These are phyloP conservation scores for Dallia pectoralis DNA, from an alignment of 2,797 vertebrate species.

Conservation along the genomic window DNA sequence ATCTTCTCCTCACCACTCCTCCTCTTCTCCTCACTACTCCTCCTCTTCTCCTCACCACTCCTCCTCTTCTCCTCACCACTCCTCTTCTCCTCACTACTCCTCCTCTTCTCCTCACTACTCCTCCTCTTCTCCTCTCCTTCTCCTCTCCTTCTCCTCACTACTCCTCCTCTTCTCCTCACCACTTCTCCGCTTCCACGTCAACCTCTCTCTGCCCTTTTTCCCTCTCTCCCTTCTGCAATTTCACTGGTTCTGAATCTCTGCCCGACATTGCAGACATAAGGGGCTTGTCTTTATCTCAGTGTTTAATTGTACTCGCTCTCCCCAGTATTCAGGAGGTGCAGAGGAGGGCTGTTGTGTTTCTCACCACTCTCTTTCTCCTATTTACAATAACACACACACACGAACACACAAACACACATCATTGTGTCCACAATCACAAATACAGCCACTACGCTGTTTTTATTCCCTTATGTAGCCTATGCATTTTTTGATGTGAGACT, in stretches of 20 bases:
- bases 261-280: constrained; percentile 45
- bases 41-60: no score
- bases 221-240: constrained; percentile 32
- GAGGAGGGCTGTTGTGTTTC: constrained; percentile 40
- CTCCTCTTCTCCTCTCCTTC: no score
- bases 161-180: no score
- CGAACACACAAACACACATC: constrained; percentile 4
- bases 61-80: no score
- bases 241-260: constrained; percentile 42
- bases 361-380: constrained; percentile 48
- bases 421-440: constrained; percentile 49
- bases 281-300: constrained; percentile 49
- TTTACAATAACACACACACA: constrained; percentile 41
- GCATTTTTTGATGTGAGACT: neutral
- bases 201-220: constrained; percentile 12
- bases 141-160: no score
- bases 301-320: constrained; percentile 56
- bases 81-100: no score
- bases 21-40: no score
- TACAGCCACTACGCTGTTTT: constrained; percentile 30
- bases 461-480: constrained; percentile 14
- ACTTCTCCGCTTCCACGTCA: constrained; percentile 12
- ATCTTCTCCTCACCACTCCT: no score
- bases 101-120: no score
- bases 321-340: constrained; percentile 50